Base-by-base conservation (phyloP, 2,888 invertebrate genomes). In the Drosophila monieri region DNA sequence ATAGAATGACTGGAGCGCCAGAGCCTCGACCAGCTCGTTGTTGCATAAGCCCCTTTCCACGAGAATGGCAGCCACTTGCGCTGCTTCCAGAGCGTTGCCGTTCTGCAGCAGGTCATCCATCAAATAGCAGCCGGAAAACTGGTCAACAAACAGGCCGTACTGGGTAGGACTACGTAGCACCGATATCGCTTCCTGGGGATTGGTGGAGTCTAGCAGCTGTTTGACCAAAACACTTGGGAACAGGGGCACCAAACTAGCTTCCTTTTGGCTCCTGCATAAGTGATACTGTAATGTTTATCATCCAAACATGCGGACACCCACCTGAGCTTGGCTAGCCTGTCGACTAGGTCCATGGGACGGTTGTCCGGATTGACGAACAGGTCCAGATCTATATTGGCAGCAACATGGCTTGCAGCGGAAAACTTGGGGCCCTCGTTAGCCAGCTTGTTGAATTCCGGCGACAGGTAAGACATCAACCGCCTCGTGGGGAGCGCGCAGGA, bases 131-230 rank as follows among this genome's bases (percentile, higher is more conserved):
- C 95, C 95, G 30, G 94, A 93, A 78, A 94, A 95, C 67, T 94
- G 91, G 91, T 99, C 97, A n/a, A 97, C 94, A 89, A 98, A 98
- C 32, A 99, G 91, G 1, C 99, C 99, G 92, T 96, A 99, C 88
- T 95, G 95, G 14, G 96, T 90, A 57, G 97, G 95, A 90, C 98
- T 96, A 85, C 95, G 94, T 47, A 99, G 92, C 6, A 97, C 93
- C 14, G 93, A 92, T 0, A 97, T 88, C 12, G 98, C 91, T 57
- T 95, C 94, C 14, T 89, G 75, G 94, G 93, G 56, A 59, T 71
- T 72, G 37, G 71, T 62, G 1, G 78, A 70, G 23, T 89, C 78
- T 18, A 90, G 25, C 4, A 90, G 58, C 49, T 81, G 79, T 12
- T 85, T 76, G 3, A 84, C 74, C 15, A 79, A 43, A n/a, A 73